Percentiles rank a stretch among this genome's conserved stretches.
Conservation (phyloP, 2,888 invertebrate genomes). For the Bellardia bayeri region DNA sequence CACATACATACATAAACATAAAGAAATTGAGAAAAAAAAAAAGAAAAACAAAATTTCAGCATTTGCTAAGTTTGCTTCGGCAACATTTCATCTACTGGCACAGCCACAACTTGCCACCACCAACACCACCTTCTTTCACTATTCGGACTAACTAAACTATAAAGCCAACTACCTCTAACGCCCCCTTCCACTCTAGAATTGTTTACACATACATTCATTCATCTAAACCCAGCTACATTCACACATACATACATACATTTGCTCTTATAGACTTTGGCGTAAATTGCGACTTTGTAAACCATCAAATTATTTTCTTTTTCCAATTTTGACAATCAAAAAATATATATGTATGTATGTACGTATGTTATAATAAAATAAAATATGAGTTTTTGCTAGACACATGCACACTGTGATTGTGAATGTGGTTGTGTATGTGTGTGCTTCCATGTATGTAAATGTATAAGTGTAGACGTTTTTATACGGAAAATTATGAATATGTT, state of each 20-base stretch:
- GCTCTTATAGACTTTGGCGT: conserved; percentile 17
- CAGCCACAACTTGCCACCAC: not conserved
- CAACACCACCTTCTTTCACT: not conserved
- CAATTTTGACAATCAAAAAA: conserved; percentile 83
- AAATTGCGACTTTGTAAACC: conserved; percentile 80
- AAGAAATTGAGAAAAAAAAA: conserved; percentile 27
- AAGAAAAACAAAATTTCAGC: not conserved
- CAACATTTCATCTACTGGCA: not conserved
- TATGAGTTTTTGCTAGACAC: conserved; percentile 23
- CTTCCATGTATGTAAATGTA: conserved; percentile 33
- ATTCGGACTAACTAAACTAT: conserved; percentile 15
- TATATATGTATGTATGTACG: no score
- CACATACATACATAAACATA: not conserved
- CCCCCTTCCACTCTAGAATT: not conserved
- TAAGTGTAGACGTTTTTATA: not conserved
- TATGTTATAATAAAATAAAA: conserved; percentile 58
- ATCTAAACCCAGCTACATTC: not conserved
- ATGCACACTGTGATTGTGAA: conserved; percentile 16
- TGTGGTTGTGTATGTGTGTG: conserved; percentile 58
- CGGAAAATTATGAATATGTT: no score
- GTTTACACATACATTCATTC: not conserved
- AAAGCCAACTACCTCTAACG: conserved; percentile 18
- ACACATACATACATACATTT: not conserved
- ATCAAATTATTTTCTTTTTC: conserved; percentile 84
- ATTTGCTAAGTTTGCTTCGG: conserved; percentile 38